Evolutionary conservation across 2,888 invertebrate species (phyloP).

Genomic region (Clivina fossor): DNA sequence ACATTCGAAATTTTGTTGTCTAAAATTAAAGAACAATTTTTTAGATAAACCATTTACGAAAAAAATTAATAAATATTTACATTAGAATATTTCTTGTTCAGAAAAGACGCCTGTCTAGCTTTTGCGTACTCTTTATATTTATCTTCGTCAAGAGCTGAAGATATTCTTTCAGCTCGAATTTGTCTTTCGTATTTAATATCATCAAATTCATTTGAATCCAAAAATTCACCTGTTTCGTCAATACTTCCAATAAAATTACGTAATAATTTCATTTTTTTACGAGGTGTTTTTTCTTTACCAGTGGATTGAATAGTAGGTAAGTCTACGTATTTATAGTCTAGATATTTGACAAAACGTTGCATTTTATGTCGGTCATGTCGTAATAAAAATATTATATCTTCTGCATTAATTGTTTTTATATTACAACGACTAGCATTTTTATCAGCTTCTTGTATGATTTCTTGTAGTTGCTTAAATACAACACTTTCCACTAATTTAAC

Average conservation of each 20-base stretch:
- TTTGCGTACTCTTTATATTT: slow-evolving; percentile 78
- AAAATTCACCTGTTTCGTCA: slow-evolving; percentile 60
- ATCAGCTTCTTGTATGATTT: slow-evolving; percentile 74
- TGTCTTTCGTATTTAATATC: slow-evolving; percentile 60
- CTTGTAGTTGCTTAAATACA: slow-evolving; percentile 76
- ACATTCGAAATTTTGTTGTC: slow-evolving; percentile 58
- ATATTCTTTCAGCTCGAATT: slow-evolving; percentile 64
- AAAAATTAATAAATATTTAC: slow-evolving; percentile 41
- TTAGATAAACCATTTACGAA: background rate
- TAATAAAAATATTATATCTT: slow-evolving; percentile 81
- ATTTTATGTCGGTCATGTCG: slow-evolving; percentile 78
- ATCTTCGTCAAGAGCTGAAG: slow-evolving; percentile 57
- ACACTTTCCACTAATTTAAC: slow-evolving; percentile 83
- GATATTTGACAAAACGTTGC: slow-evolving; percentile 73
- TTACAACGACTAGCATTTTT: slow-evolving; percentile 66
- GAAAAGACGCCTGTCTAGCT: slow-evolving; percentile 76
- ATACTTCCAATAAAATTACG: slow-evolving; percentile 58
- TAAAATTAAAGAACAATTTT: slow-evolving; percentile 4
- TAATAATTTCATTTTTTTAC: slow-evolving; percentile 53
- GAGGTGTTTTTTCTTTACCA: slow-evolving; percentile 56
- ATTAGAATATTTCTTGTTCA: slow-evolving; percentile 46
- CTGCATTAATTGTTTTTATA: slow-evolving; percentile 56
- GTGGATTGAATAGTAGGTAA: slow-evolving; percentile 47
- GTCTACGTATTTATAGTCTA: slow-evolving; percentile 61
- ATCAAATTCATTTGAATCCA: slow-evolving; percentile 58